Evolutionary conservation across 2,888 invertebrate genomes (phyloP), one percentile per base, ranked within the genome.

Genomic region (Macaria liturata): DNA sequence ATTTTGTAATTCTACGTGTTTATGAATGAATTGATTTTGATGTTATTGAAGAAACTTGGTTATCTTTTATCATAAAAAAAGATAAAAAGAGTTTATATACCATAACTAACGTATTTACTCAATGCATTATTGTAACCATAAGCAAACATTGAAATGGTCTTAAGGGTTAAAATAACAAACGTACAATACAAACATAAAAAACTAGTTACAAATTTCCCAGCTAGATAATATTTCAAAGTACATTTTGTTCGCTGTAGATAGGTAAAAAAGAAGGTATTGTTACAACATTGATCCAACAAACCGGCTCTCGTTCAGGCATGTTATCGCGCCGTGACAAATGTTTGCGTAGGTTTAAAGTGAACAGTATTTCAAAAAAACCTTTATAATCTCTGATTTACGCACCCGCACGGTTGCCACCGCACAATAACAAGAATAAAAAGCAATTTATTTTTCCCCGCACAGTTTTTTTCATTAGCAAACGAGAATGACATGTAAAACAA

Each of bases 401-500:
- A 81, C 81, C 78, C 80, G 68, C 70, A 65, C 73, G 75, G 67
- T 69, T 80, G 84, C 76, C 81, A 80, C 72, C 70, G 80, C 76
- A 87, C 86, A 88, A 87, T 87, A 84, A 83, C 87, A 88, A 85
- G 83, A 88, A 87, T 87, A 84, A 83, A 88, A 88, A 85, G 83
- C 87, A 88, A 86, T 89, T 88, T 84, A 86, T 85, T 84, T 86
- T 83, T 84, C 66, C 73, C 77, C 68, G 78, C 77, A 74, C 80
- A 83, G 80, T 87, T 88, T 59, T 88, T 90, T 90, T 89, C 89
- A 89, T 89, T 89, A 88, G 84, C 83, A 84, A 87, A 88, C 85
- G 83, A 81, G 87, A 86, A 84, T 88, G 89, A 89, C 84, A 86
- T 87, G 88, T 89, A 86, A 87, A 89, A 89, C 88, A 87, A 87